These are phyloP conservation scores for Saimiri boliviensis DNA, from an alignment of 2,113 vertebrate species.

Conservation along the genomic window DNA sequence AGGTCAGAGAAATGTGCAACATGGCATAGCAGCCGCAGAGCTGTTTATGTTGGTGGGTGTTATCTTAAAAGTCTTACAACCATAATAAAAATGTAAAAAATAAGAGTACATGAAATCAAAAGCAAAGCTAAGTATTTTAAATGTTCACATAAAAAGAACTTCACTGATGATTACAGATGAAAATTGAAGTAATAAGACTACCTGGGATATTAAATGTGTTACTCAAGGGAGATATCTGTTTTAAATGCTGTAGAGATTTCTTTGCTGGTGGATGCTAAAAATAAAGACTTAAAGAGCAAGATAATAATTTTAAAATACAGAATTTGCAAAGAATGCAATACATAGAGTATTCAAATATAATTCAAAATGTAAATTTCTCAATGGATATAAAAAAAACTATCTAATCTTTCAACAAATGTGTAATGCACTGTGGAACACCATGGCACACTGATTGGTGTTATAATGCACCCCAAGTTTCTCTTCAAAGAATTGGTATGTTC, in stretches of 20 bases:
- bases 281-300: neutral
- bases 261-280: neutral
- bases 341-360: neutral
- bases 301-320: neutral
- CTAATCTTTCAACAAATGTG: neutral
- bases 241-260: neutral
- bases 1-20: neutral
- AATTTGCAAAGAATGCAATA: neutral
- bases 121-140: conserved; percentile 45
- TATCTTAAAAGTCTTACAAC: neutral
- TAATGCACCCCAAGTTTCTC: too few relatives aligned
- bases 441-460: neutral
- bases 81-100: conserved; percentile 21
- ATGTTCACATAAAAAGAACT: conserved; percentile 1
- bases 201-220: neutral
- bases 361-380: neutral
- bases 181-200: conserved; percentile 21
- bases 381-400: neutral
- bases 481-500: too few relatives aligned
- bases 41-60: neutral
- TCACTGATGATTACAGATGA: neutral
- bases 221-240: neutral
- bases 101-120: conserved; percentile 18
- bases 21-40: neutral
- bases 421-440: neutral